Evolutionary conservation across 2,888 invertebrate species (phyloP).

Genomic region (Agrochola circellaris): DNA sequence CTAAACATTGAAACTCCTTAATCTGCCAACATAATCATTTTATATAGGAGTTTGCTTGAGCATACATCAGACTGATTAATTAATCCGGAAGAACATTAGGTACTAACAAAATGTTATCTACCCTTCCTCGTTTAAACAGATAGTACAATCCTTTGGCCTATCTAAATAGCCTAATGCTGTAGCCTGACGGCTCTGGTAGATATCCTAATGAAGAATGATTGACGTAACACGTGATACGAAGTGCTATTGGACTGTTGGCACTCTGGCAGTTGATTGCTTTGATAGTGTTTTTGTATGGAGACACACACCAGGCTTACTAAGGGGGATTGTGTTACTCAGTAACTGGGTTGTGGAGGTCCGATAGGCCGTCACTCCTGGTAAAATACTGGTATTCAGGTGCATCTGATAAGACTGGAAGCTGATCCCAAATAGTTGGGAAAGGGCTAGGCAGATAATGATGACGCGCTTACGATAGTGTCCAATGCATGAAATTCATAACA

Average conservation of each 20-base stretch:
- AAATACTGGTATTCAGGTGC: neutral
- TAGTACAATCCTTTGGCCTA: constrained; percentile 33
- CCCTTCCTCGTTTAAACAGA: constrained; percentile 21
- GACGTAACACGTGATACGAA: constrained; percentile 47
- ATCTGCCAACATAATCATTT: constrained; percentile 11
- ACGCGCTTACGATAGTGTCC: neutral
- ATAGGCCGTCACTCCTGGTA: neutral
- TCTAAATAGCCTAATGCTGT: constrained; percentile 34
- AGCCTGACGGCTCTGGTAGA: constrained; percentile 56
- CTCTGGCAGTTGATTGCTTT: constrained; percentile 12
- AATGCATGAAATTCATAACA: neutral
- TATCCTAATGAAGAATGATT: constrained; percentile 69
- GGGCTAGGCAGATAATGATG: neutral
- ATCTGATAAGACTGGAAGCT: neutral
- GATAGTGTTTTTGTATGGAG: constrained; percentile 2
- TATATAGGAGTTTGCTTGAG: neutral
- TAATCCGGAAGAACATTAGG: constrained; percentile 20
- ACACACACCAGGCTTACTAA: neutral
- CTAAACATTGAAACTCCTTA: constrained; percentile 16
- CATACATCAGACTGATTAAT: constrained; percentile 1
- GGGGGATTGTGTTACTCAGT: neutral
- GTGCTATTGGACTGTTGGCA: constrained; percentile 31
- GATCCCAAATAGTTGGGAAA: too few relatives aligned
- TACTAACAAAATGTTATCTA: constrained; percentile 11
- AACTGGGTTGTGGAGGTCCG: neutral